A percentile compares a stretch with the other conserved stretches of the same genome.
Conservation (phyloP, 1,140 invertebrate species). For the Conus betulinus region DNA sequence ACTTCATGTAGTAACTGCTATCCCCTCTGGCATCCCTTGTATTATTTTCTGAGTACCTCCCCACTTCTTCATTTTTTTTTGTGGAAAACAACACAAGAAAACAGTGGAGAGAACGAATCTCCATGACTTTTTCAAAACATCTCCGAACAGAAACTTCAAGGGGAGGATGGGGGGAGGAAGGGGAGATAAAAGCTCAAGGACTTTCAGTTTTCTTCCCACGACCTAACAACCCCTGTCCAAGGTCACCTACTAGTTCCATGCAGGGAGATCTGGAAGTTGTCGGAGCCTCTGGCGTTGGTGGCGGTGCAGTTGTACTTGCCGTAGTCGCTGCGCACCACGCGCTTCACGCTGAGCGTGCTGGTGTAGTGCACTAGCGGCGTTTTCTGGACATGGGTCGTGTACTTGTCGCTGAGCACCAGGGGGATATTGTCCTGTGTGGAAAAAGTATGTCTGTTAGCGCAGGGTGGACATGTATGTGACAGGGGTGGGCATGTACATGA, state of each 20-base stretch:
- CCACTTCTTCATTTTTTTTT: too few relatives aligned
- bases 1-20: too few relatives aligned
- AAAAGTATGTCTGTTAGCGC: background rate
- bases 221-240: too few relatives aligned
- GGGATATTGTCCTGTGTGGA: conserved; percentile 47
- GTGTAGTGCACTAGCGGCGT: conserved; percentile 83
- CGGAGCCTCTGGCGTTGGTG: conserved; percentile 89
- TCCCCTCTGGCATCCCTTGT: too few relatives aligned
- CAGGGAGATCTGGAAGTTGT: conserved; percentile 85
- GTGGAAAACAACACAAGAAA: too few relatives aligned
- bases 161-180: too few relatives aligned
- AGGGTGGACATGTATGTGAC: background rate
- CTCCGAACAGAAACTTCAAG: too few relatives aligned
- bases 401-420: conserved; percentile 51
- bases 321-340: conserved; percentile 90
- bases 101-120: too few relatives aligned
- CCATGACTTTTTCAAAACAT: too few relatives aligned
- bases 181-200: too few relatives aligned
- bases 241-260: conserved; percentile 84
- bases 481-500: background rate
- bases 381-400: conserved; percentile 71
- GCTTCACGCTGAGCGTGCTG: conserved; percentile 87
- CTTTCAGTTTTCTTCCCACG: too few relatives aligned
- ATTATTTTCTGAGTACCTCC: too few relatives aligned
- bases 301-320: conserved; percentile 93